Evolutionary conservation across 2,113 vertebrate species (phyloP), one percentile per base, ranked within the genome.

Genomic region (Amphiprion ocellaris): DNA sequence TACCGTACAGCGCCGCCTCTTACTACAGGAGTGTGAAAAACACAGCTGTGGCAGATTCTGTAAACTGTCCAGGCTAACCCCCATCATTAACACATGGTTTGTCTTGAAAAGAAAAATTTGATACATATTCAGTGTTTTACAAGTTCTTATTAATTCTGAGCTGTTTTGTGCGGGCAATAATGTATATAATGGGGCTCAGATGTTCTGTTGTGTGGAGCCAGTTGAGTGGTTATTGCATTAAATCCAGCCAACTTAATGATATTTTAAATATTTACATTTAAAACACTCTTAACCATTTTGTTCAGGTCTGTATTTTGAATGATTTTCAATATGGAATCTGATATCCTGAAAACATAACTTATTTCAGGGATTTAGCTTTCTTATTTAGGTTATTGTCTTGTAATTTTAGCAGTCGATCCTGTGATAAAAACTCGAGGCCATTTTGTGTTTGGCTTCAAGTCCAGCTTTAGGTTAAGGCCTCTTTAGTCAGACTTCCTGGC

Each of bases 51-150:
- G 16, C 58, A 17, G 30, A 69, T 54, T 63, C 71, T 5, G 10
- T 73, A 86, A 86, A 83, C 23, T 33, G 60, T 67, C 54, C 60
- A 62, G 2, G 1, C 67, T 81, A 67, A 69, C 65, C 64, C 72
- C 61, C 60, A 8, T 84, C 59, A 37, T 92, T 88, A 87, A 84
- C 85, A 70, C 78, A 63, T 16, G 50, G 59, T 83, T 60, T 16
- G 7, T 68, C 71, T 74, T 79, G 33, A 87, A 79, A 73, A 70
- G 39, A 73, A 84, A 70, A 14, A 75, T 62, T 47, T 58, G 26
- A 90, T 87, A 66, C 72, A 85, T 88, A 75, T 88, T 84, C 77
- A 33, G 21, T 50, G 67, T 62, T 89, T 81, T 74, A 80, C 30
- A 39, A 49, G 55, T 67, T 63, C 71, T 59, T 76, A 70, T 78